Base-by-base conservation (phyloP, 2,113 vertebrate species). In the Spea bombifrons region DNA sequence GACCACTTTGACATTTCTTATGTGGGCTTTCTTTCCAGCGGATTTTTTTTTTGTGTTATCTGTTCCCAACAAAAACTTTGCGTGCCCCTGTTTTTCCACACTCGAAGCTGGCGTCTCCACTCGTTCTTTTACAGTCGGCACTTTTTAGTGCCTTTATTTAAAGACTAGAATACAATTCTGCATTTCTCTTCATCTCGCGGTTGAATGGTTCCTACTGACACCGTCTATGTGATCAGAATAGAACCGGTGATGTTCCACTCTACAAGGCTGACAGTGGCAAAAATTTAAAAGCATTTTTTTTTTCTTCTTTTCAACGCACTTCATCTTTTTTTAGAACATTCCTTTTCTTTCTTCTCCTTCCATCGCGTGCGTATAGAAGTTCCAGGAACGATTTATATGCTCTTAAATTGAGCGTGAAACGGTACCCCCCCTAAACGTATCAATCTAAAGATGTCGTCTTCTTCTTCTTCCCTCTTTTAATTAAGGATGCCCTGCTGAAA, bases 401-500 rank as follows among this genome's bases (percentile, higher is more conserved):
- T 84, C 87, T 88, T 85, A 90, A 89, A 88, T 86, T 88, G 81
- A 86, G 83, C 46, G 0, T 88, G 85, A 87, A 87, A 87, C 84
- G 85, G 84, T 82, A 83, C 81, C 84, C 85, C 85, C 85, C 84
- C 82, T 57, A 85, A 88, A 83, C 83, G 83, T 84, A 89, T 90
- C 88, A 88, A 86, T 90, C 87, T 86, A 85, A 85, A 84, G 50
- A 69, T 82, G 82, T 88, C 87, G 86, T 81, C 83, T 86, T 76
- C 82, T 86, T 86, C 85, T 81, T 85, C 87, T 63, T 81, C 80
- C 83, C 10, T 8, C 55, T 59, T 87, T 90, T 90, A 90, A 90
- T 91, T 91, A 90, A 86, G 82, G 86, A 86, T 86, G 82, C 85
- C 87, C 88, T 85, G 84, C 87, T 89, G 88, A 89, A 90, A 89